Conservation (phyloP, 2,797 vertebrate genomes). For the Coreius guichenoti region DNA sequence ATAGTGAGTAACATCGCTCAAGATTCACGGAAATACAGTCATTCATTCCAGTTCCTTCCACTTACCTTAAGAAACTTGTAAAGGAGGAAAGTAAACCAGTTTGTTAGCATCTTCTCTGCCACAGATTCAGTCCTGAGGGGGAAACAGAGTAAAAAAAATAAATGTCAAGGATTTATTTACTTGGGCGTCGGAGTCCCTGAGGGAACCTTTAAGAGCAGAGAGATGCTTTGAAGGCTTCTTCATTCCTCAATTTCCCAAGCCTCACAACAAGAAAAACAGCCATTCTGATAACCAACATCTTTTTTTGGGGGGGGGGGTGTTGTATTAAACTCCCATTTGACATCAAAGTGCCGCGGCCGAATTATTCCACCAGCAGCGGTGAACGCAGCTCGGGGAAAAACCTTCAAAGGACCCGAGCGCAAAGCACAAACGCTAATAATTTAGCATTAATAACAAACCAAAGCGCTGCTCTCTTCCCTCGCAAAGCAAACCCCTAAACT, state of each 20-base stretch:
- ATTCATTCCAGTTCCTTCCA: neutral
- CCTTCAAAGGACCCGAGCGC: slow-evolving; percentile 21
- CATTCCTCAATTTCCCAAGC: slow-evolving; percentile 13
- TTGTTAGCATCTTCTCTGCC: slow-evolving; percentile 86
- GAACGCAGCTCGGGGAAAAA: slow-evolving; percentile 20
- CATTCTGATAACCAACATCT: slow-evolving; percentile 37
- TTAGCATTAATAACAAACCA: slow-evolving; percentile 67
- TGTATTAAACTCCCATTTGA: slow-evolving; percentile 49
- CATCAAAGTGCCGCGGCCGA: slow-evolving; percentile 38
- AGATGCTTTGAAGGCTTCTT: slow-evolving; percentile 31
- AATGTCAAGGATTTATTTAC: slow-evolving; percentile 48
- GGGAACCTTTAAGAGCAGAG: slow-evolving; percentile 26
- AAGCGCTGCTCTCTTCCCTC: slow-evolving; percentile 46
- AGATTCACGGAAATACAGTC: neutral
- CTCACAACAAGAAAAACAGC: slow-evolving; percentile 29
- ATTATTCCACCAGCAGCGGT: slow-evolving; percentile 22
- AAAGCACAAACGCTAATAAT: slow-evolving; percentile 63
- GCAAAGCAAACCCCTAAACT: slow-evolving; percentile 71
- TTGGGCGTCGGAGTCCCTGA: slow-evolving; percentile 16
- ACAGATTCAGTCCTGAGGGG: slow-evolving; percentile 80
- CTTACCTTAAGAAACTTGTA: slow-evolving; percentile 87
- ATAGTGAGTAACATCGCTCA: slow-evolving; percentile 12
- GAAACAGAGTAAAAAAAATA: slow-evolving; percentile 20
- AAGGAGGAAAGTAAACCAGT: slow-evolving; percentile 87
- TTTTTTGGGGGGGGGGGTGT: neutral